These are phyloP conservation scores for Rhinophrynus dorsalis DNA, from an alignment of 2,797 vertebrate species.

Conservation along the genomic window DNA sequence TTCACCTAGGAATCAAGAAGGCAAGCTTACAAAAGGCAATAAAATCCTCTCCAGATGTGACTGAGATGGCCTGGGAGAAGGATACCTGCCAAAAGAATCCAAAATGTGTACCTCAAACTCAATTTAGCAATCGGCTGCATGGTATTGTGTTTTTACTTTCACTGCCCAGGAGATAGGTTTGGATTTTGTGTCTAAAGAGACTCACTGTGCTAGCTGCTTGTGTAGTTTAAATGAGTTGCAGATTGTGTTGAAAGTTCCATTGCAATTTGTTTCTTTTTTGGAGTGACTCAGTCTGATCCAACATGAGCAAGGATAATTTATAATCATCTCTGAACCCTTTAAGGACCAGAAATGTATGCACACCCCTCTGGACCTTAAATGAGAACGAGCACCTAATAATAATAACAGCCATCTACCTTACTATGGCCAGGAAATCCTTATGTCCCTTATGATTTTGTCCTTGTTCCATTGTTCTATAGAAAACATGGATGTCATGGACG, in stretches of 20 bases:
- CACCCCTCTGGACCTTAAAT: too few species aligned
- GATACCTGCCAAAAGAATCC: constrained; percentile 32
- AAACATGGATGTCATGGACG: too few species aligned
- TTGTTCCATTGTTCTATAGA: too few species aligned
- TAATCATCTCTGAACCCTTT: neutral
- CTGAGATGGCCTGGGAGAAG: constrained; percentile 36
- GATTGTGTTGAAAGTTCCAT: neutral
- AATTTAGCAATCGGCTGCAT: constrained; percentile 52
- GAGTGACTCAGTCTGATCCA: neutral
- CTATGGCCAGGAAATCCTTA: too few species aligned
- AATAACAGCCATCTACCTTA: too few species aligned
- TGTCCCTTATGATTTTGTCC: too few species aligned
- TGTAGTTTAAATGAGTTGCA: constrained; percentile 3
- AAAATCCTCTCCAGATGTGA: constrained; percentile 51
- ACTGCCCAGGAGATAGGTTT: constrained; percentile 53
- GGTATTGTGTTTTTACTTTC: constrained; percentile 52
- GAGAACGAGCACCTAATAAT: too few species aligned
- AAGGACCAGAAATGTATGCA: too few species aligned
- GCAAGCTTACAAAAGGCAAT: constrained; percentile 19
- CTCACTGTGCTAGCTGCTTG: neutral
- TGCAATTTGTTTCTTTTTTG: neutral
- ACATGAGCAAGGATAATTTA: neutral
- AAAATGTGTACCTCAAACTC: constrained; percentile 48
- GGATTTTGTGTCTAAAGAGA: constrained; percentile 51
- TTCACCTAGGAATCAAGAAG: constrained; percentile 33